phyloP scores from a whole-genome alignment of 2,888 invertebrate species.

The Drosophila niveifrons region DNA sequence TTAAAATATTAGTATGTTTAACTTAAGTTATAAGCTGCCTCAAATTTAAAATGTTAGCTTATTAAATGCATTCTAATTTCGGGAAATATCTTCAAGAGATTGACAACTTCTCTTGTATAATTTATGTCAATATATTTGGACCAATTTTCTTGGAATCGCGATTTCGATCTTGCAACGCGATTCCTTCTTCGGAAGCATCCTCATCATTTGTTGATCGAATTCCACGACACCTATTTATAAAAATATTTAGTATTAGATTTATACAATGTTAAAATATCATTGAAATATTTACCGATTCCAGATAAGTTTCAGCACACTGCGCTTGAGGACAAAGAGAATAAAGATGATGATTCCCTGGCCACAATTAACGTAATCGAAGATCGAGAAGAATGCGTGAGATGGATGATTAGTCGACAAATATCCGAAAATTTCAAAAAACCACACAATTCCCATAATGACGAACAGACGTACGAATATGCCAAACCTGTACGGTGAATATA shows the following conservation, averaged over 20 bases:
- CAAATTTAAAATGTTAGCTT: too few relatives aligned
- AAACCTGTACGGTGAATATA: conserved; percentile 86
- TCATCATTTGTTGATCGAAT: conserved; percentile 28
- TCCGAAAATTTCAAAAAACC: conserved; percentile 92
- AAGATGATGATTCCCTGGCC: conserved; percentile 76
- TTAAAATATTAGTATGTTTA: too few relatives aligned
- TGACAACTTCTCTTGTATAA: conserved; percentile 26
- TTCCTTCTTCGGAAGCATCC: conserved; percentile 52
- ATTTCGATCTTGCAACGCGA: conserved; percentile 57
- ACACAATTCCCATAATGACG: conserved; percentile 94
- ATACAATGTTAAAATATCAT: background rate
- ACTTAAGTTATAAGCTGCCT: too few relatives aligned
- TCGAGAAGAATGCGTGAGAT: background rate
- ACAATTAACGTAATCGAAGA: conserved; percentile 57
- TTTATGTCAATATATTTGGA: conserved; percentile 49
- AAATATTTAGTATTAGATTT: conserved; percentile 26
- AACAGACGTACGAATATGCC: conserved; percentile 92
- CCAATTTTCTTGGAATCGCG: conserved; percentile 18
- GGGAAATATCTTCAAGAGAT: too few relatives aligned
- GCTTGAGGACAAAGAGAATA: conserved; percentile 70
- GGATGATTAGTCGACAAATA: conserved; percentile 85
- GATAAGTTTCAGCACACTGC: conserved; percentile 57
- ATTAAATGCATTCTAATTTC: too few relatives aligned
- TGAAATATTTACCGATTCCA: conserved; percentile 58
- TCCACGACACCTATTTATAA: conserved; percentile 49